Evolutionary conservation across 2,113 vertebrate species (phyloP).

Genomic region (Oxyruncus cristatus): DNA sequence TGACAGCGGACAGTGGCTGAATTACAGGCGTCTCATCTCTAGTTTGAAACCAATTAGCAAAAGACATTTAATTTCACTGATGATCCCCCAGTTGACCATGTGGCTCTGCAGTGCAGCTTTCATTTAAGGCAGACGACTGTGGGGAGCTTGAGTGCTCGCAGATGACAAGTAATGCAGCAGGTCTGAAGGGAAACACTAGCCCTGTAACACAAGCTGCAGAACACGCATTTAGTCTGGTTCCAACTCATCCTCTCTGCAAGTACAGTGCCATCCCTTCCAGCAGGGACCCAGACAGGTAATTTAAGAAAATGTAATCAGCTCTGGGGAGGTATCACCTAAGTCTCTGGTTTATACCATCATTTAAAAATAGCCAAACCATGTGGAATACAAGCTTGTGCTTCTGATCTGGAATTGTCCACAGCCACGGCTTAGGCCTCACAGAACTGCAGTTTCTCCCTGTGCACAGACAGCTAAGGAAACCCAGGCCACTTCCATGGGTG

Average conservation of each 20-base stretch:
- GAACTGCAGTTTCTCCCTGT: not conserved
- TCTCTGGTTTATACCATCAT: not conserved
- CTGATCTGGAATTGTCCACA: not conserved
- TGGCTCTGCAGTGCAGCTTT: not conserved
- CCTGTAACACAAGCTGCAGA: not conserved
- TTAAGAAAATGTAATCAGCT: conserved; percentile 1
- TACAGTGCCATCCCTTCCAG: not conserved
- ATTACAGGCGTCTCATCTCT: not conserved
- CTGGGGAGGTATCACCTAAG: not conserved
- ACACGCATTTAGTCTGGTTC: not conserved
- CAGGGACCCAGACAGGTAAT: not conserved
- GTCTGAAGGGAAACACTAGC: not conserved
- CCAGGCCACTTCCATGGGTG: not conserved
- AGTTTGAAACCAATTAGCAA: not conserved
- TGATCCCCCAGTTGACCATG: not conserved
- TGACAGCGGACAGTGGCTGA: not conserved
- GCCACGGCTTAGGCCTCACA: not conserved
- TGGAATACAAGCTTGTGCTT: not conserved
- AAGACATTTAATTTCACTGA: not conserved
- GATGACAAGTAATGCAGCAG: not conserved
- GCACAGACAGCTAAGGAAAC: not conserved
- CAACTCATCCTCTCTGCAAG: not conserved
- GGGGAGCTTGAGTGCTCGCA: not conserved
- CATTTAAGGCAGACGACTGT: not conserved
- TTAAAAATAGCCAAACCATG: not conserved